Conservation (phyloP, 1,140 invertebrate species). For the Drosophila virilis region DNA sequence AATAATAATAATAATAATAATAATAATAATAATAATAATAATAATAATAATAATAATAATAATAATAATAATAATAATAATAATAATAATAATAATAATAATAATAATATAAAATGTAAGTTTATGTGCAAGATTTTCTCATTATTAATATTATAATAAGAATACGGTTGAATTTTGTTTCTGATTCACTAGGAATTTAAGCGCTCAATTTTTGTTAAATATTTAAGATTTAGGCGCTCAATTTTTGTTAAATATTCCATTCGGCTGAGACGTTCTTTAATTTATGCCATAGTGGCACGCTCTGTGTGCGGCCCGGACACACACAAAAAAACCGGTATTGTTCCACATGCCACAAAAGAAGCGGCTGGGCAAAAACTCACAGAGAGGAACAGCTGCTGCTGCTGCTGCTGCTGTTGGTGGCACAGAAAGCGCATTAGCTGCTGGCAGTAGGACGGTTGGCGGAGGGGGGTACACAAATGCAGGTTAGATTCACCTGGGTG, state of each 20-base stretch:
- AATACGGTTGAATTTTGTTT: too few species aligned
- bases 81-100: too few species aligned
- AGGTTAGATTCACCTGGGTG: neutral
- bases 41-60: too few species aligned
- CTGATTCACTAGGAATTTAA: neutral
- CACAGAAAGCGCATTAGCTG: neutral
- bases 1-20: too few species aligned
- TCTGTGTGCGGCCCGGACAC: conserved; percentile 14
- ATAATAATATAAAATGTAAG: too few species aligned
- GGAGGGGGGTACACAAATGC: too few species aligned
- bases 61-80: too few species aligned
- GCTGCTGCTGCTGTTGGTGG: neutral
- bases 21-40: too few species aligned
- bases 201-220: neutral
- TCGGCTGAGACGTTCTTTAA: neutral
- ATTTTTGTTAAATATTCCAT: neutral
- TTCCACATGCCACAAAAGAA: conserved; percentile 13
- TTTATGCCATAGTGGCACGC: conserved; percentile 36
- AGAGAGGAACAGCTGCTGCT: conserved; percentile 14
- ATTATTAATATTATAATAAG: too few species aligned
- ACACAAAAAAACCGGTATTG: conserved; percentile 34
- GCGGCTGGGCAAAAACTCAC: conserved; percentile 4
- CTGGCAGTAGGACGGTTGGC: too few species aligned
- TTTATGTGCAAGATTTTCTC: too few species aligned
- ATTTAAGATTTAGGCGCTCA: too few species aligned